These are phyloP conservation scores for Cremastinae sp. DNA, from an alignment of 2,888 invertebrate species.

Conservation along the genomic window DNA sequence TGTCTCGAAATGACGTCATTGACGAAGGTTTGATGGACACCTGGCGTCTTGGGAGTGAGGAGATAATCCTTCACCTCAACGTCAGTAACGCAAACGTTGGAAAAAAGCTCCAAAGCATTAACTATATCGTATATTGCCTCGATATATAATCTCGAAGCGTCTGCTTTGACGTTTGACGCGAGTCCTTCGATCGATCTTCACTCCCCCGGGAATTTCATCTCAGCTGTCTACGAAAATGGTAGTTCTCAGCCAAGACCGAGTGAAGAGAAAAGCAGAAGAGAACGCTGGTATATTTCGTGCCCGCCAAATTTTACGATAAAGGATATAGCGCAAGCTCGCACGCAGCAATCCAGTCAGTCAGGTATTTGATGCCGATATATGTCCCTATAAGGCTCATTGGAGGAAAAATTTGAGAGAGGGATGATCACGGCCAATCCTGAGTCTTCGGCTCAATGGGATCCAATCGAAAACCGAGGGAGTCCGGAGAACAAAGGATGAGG, in stretches of 20 bases:
- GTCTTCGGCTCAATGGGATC: not conserved
- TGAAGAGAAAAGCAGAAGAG: conserved; percentile 58
- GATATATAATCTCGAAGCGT: not conserved
- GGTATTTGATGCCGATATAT: too few relatives aligned
- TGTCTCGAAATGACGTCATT: conserved; percentile 79
- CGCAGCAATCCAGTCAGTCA: too few relatives aligned
- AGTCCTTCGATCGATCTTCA: conserved; percentile 2
- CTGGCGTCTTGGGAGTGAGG: conserved; percentile 68
- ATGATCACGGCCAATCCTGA: conserved; percentile 15
- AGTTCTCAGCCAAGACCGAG: conserved; percentile 46
- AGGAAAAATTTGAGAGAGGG: not conserved
- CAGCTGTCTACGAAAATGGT: conserved; percentile 36
- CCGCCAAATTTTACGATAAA: not conserved
- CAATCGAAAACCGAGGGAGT: conserved; percentile 16
- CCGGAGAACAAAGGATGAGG: conserved; percentile 42
- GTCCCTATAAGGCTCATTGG: not conserved
- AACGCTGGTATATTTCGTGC: conserved; percentile 50
- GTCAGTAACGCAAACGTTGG: too few relatives aligned
- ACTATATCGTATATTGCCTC: too few relatives aligned
- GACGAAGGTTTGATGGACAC: conserved; percentile 78
- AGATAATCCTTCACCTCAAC: not conserved
- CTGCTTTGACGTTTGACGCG: not conserved
- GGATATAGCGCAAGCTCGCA: not conserved
- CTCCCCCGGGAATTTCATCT: not conserved
- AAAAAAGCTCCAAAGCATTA: too few relatives aligned